A percentile compares a stretch with the other conserved stretches of the same genome.
These are phyloP conservation scores for Panthera tigris DNA, from an alignment of 2,113 vertebrate genomes.

Conservation along the genomic window DNA sequence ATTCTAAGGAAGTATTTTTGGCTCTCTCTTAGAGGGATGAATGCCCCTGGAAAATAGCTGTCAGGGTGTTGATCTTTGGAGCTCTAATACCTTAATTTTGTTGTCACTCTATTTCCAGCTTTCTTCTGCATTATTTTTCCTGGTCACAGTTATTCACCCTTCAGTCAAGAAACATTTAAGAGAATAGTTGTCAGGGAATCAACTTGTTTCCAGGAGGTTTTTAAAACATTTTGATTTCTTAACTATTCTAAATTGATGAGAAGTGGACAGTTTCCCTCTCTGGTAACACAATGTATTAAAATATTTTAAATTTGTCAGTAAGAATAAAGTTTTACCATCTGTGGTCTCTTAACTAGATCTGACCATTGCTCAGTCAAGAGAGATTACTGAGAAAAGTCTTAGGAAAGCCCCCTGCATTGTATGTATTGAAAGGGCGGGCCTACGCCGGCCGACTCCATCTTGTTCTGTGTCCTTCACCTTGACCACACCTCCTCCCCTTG, in stretches of 20 bases:
- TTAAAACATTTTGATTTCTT: background rate
- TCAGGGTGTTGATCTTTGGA: background rate
- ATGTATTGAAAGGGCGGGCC: too few species aligned
- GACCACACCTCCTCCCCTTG: too few species aligned
- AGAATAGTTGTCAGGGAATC: conserved; percentile 42
- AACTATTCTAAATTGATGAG: background rate
- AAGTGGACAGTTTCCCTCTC: background rate
- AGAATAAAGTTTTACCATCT: background rate
- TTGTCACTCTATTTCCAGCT: conserved; percentile 40
- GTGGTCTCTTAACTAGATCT: background rate
- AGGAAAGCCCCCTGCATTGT: background rate
- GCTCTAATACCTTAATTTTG: conserved; percentile 61
- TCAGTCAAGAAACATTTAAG: conserved; percentile 48
- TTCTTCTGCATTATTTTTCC: conserved; percentile 50
- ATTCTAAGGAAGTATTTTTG: background rate
- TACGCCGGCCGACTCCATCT: too few species aligned
- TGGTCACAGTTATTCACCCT: conserved; percentile 12
- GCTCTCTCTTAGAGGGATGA: background rate
- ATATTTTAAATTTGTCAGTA: background rate
- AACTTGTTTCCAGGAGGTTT: conserved; percentile 2
- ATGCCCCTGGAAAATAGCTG: background rate
- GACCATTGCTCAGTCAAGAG: background rate
- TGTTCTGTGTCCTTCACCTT: too few species aligned
- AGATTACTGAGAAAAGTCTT: background rate
- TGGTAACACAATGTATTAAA: background rate